Conservation (phyloP, 1,140 invertebrate genomes). For the Campoletis sonorensis region DNA sequence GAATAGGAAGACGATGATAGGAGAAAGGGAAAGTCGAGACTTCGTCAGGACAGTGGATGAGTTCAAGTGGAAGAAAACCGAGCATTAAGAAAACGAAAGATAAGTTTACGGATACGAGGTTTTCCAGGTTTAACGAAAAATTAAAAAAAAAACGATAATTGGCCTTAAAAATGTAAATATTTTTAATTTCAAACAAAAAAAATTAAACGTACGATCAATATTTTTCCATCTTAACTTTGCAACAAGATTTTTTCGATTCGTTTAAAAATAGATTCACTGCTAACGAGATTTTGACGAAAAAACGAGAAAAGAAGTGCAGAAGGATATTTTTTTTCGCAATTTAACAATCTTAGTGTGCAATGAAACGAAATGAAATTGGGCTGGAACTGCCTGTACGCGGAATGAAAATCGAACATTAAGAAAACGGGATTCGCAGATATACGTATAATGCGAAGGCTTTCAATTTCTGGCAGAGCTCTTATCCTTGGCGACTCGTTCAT, state of each 20-base stretch:
- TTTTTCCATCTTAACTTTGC: too few relatives aligned
- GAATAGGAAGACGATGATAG: neutral
- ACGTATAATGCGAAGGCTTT: slow-evolving; percentile 13
- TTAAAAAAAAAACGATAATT: neutral
- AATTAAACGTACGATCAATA: neutral
- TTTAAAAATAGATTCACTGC: too few relatives aligned
- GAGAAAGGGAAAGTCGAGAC: slow-evolving; percentile 7
- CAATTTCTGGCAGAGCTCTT: slow-evolving; percentile 37
- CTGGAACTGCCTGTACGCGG: neutral
- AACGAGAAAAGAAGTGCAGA: too few relatives aligned
- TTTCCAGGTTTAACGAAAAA: neutral
- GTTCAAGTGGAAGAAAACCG: slow-evolving; percentile 2
- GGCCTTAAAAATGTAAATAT: neutral
- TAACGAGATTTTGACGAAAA: too few relatives aligned
- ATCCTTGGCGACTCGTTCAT: slow-evolving; percentile 17
- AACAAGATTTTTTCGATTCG: too few relatives aligned
- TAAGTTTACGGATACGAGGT: neutral
- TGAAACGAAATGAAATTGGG: neutral
- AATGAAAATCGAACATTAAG: slow-evolving; percentile 19
- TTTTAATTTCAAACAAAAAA: neutral
- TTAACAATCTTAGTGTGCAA: too few relatives aligned
- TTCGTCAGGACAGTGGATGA: slow-evolving; percentile 7
- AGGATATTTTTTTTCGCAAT: too few relatives aligned
- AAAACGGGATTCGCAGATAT: neutral
- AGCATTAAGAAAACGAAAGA: slow-evolving; percentile 4